A percentile compares a stretch with the other conserved stretches of the same genome.
Conservation (phyloP, 1,140 invertebrate species). For the Riptortus pedestris region DNA sequence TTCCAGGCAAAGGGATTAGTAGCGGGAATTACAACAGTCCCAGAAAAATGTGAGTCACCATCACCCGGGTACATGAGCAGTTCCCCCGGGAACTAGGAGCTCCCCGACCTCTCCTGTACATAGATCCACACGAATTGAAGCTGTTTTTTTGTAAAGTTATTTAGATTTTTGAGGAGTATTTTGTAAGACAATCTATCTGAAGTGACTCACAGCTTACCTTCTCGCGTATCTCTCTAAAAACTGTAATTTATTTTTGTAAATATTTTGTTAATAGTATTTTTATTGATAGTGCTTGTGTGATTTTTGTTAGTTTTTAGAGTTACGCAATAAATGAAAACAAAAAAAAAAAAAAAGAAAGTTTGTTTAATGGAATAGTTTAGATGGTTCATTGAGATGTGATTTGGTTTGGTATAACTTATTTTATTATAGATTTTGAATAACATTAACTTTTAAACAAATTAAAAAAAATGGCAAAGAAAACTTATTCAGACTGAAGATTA, state of each 20-base stretch:
- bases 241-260: slow-evolving; percentile 19
- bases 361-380: neutral
- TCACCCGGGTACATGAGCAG: slow-evolving; percentile 45
- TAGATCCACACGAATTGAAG: neutral
- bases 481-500: no score
- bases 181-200: neutral
- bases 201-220: neutral
- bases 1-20: slow-evolving; percentile 21
- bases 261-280: slow-evolving; percentile 17
- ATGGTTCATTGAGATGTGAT: neutral
- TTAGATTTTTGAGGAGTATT: neutral
- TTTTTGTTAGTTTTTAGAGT: neutral
- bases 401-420: no score
- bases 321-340: no score
- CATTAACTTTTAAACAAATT: neutral
- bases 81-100: slow-evolving; percentile 36
- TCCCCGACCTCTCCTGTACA: neutral
- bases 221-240: neutral
- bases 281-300: neutral
- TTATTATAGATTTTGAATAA: neutral
- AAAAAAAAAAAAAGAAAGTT: no score
- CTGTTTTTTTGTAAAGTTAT: neutral
- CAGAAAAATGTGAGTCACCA: slow-evolving; percentile 43
- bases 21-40: slow-evolving; percentile 42
- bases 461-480: no score